Percentiles rank a stretch among this genome's conserved stretches.
phyloP scores from a whole-genome alignment of 1,140 invertebrate genomes.

The Drosophila willistoni region DNA sequence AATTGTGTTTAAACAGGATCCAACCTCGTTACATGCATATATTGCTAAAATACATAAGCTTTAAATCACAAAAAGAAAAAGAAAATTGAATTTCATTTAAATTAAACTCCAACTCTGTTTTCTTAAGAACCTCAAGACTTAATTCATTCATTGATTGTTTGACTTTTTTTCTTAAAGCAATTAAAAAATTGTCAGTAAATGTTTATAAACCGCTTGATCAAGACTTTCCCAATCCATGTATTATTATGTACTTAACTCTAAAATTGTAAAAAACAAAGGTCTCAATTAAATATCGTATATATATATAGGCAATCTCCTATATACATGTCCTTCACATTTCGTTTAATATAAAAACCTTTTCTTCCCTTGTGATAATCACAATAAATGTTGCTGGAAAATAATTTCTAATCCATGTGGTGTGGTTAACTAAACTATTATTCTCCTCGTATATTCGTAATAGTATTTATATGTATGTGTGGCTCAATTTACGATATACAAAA shows the following conservation, averaged over 20 bases:
- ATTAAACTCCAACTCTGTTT: background rate
- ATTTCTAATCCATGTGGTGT: no score
- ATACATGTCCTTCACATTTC: background rate
- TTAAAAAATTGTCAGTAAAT: background rate
- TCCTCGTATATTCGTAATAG: background rate
- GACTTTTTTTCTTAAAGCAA: no score
- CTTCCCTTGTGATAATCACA: slow-evolving; percentile 4
- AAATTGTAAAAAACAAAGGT: background rate
- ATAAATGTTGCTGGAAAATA: background rate
- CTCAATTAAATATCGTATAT: background rate
- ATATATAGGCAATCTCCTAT: no score
- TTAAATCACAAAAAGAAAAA: background rate
- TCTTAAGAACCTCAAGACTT: background rate
- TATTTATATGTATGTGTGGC: slow-evolving; percentile 13
- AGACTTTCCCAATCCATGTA: background rate
- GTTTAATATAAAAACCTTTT: background rate
- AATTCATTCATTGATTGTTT: background rate
- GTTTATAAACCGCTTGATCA: background rate
- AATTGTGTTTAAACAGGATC: no score
- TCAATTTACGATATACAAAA: slow-evolving; percentile 21
- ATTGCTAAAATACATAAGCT: slow-evolving; percentile 2
- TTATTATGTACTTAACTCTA: background rate
- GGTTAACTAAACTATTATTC: no score
- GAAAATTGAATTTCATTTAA: background rate
- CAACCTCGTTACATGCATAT: no score